phyloP scores from a whole-genome alignment of 2,113 vertebrate genomes.

The Oryzias melastigma region DNA sequence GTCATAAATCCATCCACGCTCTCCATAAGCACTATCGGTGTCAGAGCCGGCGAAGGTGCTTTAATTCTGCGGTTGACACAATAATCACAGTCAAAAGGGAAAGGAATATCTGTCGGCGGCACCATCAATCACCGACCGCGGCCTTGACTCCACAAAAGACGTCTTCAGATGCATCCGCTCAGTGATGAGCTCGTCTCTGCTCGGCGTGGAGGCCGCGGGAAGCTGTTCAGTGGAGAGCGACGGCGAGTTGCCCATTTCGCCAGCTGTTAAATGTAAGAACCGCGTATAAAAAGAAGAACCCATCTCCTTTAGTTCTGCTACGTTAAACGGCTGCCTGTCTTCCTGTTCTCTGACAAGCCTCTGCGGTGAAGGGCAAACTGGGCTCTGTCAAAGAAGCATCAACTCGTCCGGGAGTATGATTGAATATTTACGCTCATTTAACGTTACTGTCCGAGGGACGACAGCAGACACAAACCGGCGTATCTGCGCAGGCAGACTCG shows the following conservation, averaged over 20 bases:
- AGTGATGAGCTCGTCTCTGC: constrained; percentile 10
- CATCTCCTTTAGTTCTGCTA: constrained; percentile 9
- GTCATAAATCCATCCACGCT: constrained; percentile 21
- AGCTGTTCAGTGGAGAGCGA: constrained; percentile 23
- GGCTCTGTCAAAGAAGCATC: constrained; percentile 39
- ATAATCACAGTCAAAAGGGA: constrained; percentile 51
- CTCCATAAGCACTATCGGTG: constrained; percentile 41
- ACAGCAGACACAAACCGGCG: constrained; percentile 29
- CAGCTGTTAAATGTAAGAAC: constrained; percentile 49
- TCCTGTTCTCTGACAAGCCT: constrained; percentile 38
- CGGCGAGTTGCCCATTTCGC: constrained; percentile 45
- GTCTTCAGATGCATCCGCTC: constrained; percentile 45
- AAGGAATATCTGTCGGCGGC: constrained; percentile 54
- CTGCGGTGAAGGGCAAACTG: constrained; percentile 45
- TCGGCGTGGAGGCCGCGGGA: constrained; percentile 28
- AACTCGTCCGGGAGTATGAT: constrained; percentile 36
- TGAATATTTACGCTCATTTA: constrained; percentile 64
- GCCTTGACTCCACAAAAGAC: constrained; percentile 66
- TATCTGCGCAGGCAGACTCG: constrained; percentile 36
- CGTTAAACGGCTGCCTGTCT: constrained; percentile 47
- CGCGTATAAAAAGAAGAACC: constrained; percentile 21
- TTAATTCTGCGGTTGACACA: constrained; percentile 47
- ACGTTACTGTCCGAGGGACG: constrained; percentile 55
- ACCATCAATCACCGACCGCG: constrained; percentile 44
- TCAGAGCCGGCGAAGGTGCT: constrained; percentile 30